Evolutionary conservation across 2,888 invertebrate species (phyloP).

Genomic region (Eupithecia vulgata): DNA sequence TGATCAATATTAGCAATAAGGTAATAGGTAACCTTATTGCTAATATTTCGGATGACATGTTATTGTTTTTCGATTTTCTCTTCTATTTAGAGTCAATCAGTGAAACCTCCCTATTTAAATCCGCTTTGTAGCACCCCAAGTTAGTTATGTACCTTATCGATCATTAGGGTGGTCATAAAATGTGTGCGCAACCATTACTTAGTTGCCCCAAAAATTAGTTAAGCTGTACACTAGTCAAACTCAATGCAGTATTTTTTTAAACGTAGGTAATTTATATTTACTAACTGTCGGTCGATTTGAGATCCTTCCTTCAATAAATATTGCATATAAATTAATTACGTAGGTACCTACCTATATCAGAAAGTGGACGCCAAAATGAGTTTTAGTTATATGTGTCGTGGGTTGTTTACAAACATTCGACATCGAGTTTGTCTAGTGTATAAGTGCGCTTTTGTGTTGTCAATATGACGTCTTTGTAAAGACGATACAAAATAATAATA

Average conservation of each 20-base stretch:
- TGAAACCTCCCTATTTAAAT: not conserved
- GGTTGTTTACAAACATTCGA: too few species aligned
- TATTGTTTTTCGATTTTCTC: not conserved
- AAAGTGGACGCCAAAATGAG: too few species aligned
- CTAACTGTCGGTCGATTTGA: too few species aligned
- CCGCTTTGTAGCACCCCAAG: conserved; percentile 13
- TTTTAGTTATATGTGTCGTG: too few species aligned
- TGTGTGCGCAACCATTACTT: conserved; percentile 30
- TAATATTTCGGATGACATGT: not conserved
- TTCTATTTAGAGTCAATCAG: not conserved
- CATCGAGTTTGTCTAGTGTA: too few species aligned
- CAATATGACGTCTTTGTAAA: not conserved
- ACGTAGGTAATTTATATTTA: too few species aligned
- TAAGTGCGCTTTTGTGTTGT: not conserved
- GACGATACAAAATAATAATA: not conserved
- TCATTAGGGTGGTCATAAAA: conserved; percentile 17
- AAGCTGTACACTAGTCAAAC: not conserved
- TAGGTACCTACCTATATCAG: too few species aligned
- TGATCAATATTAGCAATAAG: not conserved
- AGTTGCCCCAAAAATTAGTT: conserved; percentile 22
- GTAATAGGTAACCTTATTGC: too few species aligned
- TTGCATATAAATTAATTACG: too few species aligned
- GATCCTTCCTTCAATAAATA: too few species aligned
- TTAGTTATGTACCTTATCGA: conserved; percentile 31
- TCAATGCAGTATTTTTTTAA: too few species aligned